Evolutionary conservation across 2,797 vertebrate species (phyloP).

Genomic region (Eospalax fontanierii): DNA sequence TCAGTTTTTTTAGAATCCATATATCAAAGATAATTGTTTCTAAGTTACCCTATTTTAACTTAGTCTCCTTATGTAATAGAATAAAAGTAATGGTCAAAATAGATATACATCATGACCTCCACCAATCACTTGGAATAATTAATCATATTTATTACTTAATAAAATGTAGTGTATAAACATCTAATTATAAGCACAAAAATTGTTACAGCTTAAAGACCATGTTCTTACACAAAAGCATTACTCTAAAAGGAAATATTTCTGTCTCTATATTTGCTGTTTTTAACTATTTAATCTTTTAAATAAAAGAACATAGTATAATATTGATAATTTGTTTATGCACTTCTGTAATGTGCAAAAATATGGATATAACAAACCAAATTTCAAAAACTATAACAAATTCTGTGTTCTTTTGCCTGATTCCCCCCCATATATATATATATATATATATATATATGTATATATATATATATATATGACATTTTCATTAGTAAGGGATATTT

Average conservation of each 20-base stretch:
- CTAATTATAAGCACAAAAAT: not conserved
- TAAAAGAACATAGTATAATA: not conserved
- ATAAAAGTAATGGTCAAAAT: too few relatives aligned
- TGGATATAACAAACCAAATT: not conserved
- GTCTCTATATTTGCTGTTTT: not conserved
- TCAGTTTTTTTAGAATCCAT: not conserved
- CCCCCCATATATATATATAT: too few relatives aligned
- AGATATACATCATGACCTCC: too few relatives aligned
- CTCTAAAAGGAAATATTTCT: not conserved
- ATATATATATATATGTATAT: too few relatives aligned
- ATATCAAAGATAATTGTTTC: not conserved
- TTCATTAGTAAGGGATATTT: constrained; percentile 6
- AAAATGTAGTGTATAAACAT: too few relatives aligned
- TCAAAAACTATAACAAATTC: not conserved
- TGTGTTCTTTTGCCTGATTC: constrained; percentile 13
- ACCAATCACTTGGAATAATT: too few relatives aligned
- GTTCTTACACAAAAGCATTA: not conserved
- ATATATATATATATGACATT: constrained; percentile 1
- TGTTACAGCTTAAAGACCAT: not conserved
- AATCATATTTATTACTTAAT: too few relatives aligned
- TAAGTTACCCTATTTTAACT: not conserved
- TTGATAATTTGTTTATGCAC: not conserved
- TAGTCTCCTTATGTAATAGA: not conserved
- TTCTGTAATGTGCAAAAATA: not conserved
- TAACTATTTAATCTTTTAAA: constrained; percentile 8